Conservation (phyloP, 2,113 vertebrate genomes). For the Alouatta palliata region DNA sequence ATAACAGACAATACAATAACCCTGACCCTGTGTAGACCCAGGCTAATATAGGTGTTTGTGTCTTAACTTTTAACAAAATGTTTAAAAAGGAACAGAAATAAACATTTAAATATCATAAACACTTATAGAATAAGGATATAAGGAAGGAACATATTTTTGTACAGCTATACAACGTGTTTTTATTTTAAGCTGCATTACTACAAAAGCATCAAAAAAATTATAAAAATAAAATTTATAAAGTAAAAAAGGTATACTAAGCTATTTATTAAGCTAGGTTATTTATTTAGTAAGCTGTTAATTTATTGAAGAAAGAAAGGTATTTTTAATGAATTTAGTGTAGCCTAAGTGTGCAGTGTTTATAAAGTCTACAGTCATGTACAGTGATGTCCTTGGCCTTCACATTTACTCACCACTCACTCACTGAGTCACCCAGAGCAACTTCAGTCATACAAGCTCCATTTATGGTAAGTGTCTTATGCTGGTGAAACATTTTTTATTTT, state of each 20-base stretch:
- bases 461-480: neutral
- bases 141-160: neutral
- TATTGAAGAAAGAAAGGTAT: neutral
- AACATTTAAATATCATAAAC: neutral
- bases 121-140: neutral
- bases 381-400: neutral
- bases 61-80: neutral
- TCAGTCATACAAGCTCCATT: neutral
- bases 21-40: neutral
- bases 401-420: neutral
- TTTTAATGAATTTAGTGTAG: neutral
- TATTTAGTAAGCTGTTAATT: neutral
- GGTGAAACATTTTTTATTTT: neutral
- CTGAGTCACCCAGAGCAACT: neutral
- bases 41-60: neutral
- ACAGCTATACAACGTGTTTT: neutral
- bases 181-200: neutral
- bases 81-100: neutral
- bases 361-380: neutral
- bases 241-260: neutral
- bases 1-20: too few species aligned
- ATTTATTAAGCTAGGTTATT: too few species aligned
- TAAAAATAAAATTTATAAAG: neutral
- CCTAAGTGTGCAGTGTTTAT: neutral
- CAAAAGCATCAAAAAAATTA: neutral